Evolutionary conservation across 2,888 invertebrate species (phyloP).

Genomic region (Agonum fuliginosum): DNA sequence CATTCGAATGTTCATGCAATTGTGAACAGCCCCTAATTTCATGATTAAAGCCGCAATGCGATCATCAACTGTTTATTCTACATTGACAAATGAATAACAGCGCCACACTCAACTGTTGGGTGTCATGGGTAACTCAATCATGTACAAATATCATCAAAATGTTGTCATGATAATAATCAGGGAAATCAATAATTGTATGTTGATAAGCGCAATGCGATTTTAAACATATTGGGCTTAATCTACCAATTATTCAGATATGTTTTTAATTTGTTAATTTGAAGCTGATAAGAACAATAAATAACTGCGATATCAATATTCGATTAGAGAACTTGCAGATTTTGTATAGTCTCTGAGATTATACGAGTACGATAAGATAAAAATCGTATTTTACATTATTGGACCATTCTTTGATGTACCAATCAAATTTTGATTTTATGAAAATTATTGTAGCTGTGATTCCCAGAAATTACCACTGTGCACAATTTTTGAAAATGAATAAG

Average conservation of each 20-base stretch:
- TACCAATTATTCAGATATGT: constrained; percentile 1
- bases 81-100: constrained; percentile 2
- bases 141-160: neutral
- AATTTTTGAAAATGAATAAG: too few species aligned
- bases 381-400: too few species aligned
- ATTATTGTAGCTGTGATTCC: too few species aligned
- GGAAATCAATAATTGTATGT: constrained; percentile 5
- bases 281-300: neutral
- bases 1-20: constrained; percentile 5
- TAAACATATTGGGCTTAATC: constrained; percentile 1
- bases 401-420: too few species aligned
- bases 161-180: neutral
- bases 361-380: too few species aligned
- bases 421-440: too few species aligned
- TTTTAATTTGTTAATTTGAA: neutral
- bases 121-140: constrained; percentile 4
- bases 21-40: constrained; percentile 10
- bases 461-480: too few species aligned
- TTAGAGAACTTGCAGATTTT: too few species aligned
- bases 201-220: constrained; percentile 16
- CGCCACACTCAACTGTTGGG: neutral
- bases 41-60: constrained; percentile 4
- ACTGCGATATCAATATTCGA: neutral
- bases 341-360: too few species aligned
- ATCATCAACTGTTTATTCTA: constrained; percentile 1